Conservation (phyloP, 2,113 vertebrate genomes). For the Mandrillus leucophaeus region DNA sequence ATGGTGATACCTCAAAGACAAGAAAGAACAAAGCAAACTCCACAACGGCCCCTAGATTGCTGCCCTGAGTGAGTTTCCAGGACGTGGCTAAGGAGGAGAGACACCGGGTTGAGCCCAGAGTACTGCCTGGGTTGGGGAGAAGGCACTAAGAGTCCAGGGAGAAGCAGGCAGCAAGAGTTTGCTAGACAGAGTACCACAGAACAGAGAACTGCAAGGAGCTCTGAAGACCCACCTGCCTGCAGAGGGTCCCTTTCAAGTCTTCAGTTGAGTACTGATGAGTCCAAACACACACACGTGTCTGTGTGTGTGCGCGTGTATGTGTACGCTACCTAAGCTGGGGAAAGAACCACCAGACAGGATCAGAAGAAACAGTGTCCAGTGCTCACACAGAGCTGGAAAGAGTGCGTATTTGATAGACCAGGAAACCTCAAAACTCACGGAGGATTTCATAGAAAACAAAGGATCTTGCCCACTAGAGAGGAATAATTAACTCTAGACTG, state of each 20-base stretch:
- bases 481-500: too few species aligned
- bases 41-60: background rate
- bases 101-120: background rate
- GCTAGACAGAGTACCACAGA: too few species aligned
- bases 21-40: background rate
- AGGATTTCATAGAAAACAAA: too few species aligned
- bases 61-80: background rate
- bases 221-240: background rate
- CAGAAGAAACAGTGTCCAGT: background rate
- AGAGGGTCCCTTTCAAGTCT: background rate
- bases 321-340: background rate
- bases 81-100: too few species aligned
- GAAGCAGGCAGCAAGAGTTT: background rate
- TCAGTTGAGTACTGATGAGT: too few species aligned
- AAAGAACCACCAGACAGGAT: background rate
- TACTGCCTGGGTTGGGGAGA: background rate
- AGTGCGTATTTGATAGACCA: background rate
- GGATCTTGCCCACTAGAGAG: background rate
- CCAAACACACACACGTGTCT: too few species aligned
- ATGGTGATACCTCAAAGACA: background rate
- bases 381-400: background rate
- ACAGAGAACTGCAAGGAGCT: background rate
- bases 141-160: background rate
- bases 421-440: background rate
- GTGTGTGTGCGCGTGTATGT: rapidly evolving